A percentile compares a stretch with the other conserved stretches of the same genome.
phyloP scores from a whole-genome alignment of 2,797 vertebrate species.

The Anguilla marmorata region DNA sequence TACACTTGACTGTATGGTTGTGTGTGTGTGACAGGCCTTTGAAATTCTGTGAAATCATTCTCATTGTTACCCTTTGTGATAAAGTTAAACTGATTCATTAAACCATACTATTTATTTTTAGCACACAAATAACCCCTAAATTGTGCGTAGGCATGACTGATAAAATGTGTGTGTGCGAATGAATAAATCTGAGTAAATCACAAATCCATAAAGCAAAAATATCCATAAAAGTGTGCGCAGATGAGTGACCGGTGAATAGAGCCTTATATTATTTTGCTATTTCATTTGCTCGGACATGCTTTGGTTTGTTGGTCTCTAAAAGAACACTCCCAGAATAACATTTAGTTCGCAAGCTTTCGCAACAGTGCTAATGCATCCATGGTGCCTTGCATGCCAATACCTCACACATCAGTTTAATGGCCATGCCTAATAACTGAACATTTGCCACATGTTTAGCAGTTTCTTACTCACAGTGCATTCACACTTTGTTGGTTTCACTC shows the following conservation, averaged over 20 bases:
- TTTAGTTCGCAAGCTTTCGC: background rate
- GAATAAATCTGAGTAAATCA: background rate
- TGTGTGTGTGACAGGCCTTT: background rate
- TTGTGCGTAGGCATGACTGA: background rate
- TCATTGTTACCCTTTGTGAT: background rate
- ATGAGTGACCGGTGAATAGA: background rate
- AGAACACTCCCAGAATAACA: background rate
- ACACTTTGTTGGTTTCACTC: background rate
- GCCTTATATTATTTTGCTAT: background rate
- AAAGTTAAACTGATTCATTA: background rate
- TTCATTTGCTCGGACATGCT: background rate
- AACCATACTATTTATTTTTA: background rate
- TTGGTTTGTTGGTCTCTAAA: background rate
- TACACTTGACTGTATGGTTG: background rate
- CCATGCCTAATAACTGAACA: background rate
- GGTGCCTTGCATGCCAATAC: background rate
- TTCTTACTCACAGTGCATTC: no score
- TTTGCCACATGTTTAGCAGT: background rate
- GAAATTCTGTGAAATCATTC: background rate
- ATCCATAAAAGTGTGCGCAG: background rate
- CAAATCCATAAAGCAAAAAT: background rate
- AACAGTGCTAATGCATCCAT: background rate
- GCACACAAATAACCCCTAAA: background rate
- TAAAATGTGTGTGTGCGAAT: background rate
- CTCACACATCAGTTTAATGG: background rate